These are phyloP conservation scores for Metacarcinus magister DNA, from an alignment of 2,888 invertebrate species.

Conservation along the genomic window DNA sequence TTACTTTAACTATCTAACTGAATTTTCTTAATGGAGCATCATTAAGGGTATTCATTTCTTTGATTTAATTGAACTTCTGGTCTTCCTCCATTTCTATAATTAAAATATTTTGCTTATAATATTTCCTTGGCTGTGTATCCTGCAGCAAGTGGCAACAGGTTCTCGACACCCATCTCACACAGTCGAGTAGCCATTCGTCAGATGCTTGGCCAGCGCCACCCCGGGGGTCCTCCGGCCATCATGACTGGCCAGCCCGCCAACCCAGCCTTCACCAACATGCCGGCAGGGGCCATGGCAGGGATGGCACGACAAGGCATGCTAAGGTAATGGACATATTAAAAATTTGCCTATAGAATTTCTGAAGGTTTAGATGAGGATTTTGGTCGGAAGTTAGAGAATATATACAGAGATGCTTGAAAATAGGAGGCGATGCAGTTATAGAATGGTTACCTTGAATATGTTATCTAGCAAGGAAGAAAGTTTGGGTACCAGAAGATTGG, in stretches of 20 bases:
- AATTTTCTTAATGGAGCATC: background rate
- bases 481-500: too few species aligned
- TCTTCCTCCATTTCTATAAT: background rate
- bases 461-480: too few species aligned
- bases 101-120: conserved; percentile 2
- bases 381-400: too few species aligned
- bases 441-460: too few species aligned
- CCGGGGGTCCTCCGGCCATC: conserved; percentile 61
- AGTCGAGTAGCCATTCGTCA: conserved; percentile 81
- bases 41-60: background rate
- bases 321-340: conserved; percentile 55
- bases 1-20: too few species aligned
- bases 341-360: too few species aligned
- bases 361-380: too few species aligned
- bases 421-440: too few species aligned
- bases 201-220: conserved; percentile 80
- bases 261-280: conserved; percentile 75
- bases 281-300: conserved; percentile 74
- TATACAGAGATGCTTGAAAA: too few species aligned
- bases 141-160: conserved; percentile 79
- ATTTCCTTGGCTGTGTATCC: background rate
- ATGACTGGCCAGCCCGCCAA: conserved; percentile 75
- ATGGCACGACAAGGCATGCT: conserved; percentile 78
- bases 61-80: background rate
- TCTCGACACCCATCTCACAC: conserved; percentile 72